Conservation (phyloP, 2,113 vertebrate species). For the Crotalus horridus region DNA sequence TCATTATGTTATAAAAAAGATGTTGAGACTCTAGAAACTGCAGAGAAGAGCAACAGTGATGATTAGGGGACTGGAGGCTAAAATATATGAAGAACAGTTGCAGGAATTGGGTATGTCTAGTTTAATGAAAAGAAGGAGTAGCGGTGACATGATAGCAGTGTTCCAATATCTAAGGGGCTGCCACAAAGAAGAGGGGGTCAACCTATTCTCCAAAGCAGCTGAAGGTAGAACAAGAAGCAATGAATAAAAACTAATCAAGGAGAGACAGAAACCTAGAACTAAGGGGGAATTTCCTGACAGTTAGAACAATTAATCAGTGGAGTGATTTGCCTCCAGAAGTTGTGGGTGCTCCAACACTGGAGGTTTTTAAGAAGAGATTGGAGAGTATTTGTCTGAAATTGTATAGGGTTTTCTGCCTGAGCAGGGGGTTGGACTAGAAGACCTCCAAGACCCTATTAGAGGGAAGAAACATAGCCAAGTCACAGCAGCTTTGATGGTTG, state of each 20-base stretch:
- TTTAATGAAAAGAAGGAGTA: not conserved
- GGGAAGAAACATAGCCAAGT: not conserved
- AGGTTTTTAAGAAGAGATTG: not conserved
- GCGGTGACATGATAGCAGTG: not conserved
- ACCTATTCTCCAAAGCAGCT: not conserved
- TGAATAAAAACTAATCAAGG: not conserved
- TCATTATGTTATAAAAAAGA: not conserved
- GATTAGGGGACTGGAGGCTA: not conserved
- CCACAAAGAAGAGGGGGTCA: not conserved
- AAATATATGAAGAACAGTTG: not conserved
- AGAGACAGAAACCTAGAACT: not conserved
- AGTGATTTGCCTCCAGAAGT: not conserved
- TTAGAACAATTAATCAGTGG: not conserved
- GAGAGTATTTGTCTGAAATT: not conserved
- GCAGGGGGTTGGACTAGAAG: too few species aligned
- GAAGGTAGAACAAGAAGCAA: not conserved
- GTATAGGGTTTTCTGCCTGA: not conserved
- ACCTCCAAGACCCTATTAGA: not conserved
- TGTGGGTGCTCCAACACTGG: not conserved
- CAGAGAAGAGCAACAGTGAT: not conserved
- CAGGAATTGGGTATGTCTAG: not conserved
- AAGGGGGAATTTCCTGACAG: not conserved
- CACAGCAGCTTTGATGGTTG: not conserved
- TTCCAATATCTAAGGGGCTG: not conserved
- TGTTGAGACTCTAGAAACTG: not conserved